phyloP scores from a whole-genome alignment of 2,888 invertebrate genomes.

The Eupeodes latifasciatus region DNA sequence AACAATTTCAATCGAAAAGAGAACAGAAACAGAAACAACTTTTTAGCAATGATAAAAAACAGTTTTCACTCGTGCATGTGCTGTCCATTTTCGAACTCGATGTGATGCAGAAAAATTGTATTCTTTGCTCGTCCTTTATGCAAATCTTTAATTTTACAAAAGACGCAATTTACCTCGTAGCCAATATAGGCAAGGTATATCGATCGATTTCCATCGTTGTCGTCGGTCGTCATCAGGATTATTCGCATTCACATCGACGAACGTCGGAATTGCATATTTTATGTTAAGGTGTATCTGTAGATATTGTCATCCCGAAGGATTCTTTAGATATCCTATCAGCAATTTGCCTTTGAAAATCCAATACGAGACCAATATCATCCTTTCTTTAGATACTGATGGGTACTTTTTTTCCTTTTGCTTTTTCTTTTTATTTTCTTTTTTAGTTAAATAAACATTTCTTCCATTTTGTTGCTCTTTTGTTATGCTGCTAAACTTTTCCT shows the following conservation, averaged over 20 bases:
- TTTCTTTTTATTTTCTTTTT: not conserved
- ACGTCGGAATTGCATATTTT: slow-evolving; percentile 39
- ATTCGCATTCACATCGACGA: not conserved
- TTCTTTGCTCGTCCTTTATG: slow-evolving; percentile 10
- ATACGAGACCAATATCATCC: slow-evolving; percentile 57
- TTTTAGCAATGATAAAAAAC: not conserved
- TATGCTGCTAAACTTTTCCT: slow-evolving; percentile 25
- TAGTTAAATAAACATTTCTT: slow-evolving; percentile 54
- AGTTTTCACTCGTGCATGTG: slow-evolving; percentile 24
- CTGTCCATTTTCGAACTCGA: slow-evolving; percentile 1
- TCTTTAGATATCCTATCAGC: slow-evolving; percentile 59
- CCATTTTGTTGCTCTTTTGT: slow-evolving; percentile 12
- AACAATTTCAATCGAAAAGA: slow-evolving; percentile 26
- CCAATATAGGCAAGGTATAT: not conserved
- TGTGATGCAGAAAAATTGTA: slow-evolving; percentile 9
- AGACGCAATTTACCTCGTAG: slow-evolving; percentile 22
- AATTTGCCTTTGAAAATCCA: slow-evolving; percentile 63
- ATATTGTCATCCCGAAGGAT: slow-evolving; percentile 36
- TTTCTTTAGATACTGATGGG: slow-evolving; percentile 13
- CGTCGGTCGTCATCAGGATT: not conserved
- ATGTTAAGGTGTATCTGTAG: slow-evolving; percentile 55
- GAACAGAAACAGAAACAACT: slow-evolving; percentile 26
- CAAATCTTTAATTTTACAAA: slow-evolving; percentile 50
- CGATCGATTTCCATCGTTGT: no score
- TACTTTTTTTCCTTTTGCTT: no score